Base-by-base conservation (phyloP, 2,888 invertebrate genomes). In the Rotaria sp. region DNA sequence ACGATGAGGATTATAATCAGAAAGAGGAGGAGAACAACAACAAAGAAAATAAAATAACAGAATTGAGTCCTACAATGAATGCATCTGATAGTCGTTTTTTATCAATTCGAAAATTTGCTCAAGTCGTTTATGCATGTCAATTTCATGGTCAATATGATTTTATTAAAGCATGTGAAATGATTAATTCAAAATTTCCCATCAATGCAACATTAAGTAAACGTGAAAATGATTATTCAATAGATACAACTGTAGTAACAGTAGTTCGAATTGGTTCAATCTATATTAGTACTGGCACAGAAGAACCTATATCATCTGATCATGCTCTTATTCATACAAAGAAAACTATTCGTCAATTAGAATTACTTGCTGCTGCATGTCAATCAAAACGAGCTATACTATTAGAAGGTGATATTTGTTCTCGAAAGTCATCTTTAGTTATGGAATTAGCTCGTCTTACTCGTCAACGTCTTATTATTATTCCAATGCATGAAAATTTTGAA, bases 221-320 rank as follows among this genome's bases (percentile, higher is more conserved):
- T 26, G 75, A 75, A 75, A 24, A 45, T 11, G 75, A 75, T 26
- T 26, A 7, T 26, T 75, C 75, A 24, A 75, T 75, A 45, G 75
- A 75, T 75, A 75, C 11, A 7, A 11, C 13, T 41, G 45, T 75
- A 0, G 75, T 0, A 2, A 75, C 1, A 24, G 41, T 75, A 45
- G 75, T 75, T 24, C 75, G 75, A 7, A 75, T 75, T 75, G 75
- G 75, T 26, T 75, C 75, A 10, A 75, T 75, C 10, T 75, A 75
- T 75, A 24, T 75, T 13, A 26, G 13, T 26, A 26, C 75, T 1
- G 75, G 75, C 7, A 21, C 10, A 11, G 75, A 38, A 75, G 75
- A 45, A 26, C 24, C 26, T 45, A 2, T 1, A 8, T 13, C 41
- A 26, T 11, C 15, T 11, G 3, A 41, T 8, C 26, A 1, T 26